Evolutionary conservation across 53 echinoderm and acorn worm species (phyloP), one percentile per base, ranked within the genome.

Genomic region (Paelopatides confundens): DNA sequence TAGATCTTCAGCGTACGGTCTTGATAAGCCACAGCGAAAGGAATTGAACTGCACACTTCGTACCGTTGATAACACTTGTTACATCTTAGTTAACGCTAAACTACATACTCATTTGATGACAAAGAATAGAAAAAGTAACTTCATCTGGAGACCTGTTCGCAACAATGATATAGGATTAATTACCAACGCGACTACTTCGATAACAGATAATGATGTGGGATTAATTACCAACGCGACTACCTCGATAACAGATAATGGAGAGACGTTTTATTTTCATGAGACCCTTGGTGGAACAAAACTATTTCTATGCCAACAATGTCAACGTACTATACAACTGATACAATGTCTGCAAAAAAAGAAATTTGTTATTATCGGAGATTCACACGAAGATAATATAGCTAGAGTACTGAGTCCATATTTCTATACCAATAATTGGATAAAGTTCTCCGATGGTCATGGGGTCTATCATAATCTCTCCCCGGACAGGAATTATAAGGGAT

Each of bases 1-100:
- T 27, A 53, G 31, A 30, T 79, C 79, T 32, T 53, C 79, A n/a
- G 79, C 79, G 3, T 79, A 79, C 18, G 79, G 79, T 8, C 54
- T 79, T 17, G 79, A 79, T 24, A 52, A 50, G 4, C 33, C 33
- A 13, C 79, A 79, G 18, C 18, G 31, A 33, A 79, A 79, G 33
- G 79, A 79, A 34, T 4, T 79, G 32, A 43, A 53, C 18, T 52
- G 52, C 14, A 0, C 33, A 1, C 51, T 79, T 50, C 52, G 79
- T 53, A 26, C 5, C 28, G 14, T 6, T 0, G 52, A 53, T 28
- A 30, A 33, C 1, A 79, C 52, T 15, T 79, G 79, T 8, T 32
- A 79, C n/a, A 13, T 53, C 14, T 50, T 31, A 24, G 2, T 52
- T 26, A 21, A 52, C 2, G 79, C 17, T 18, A 18, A 29, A 4